Percentiles rank a stretch among this genome's conserved stretches.
Conservation (phyloP, 1,140 invertebrate genomes). For the Grapholita molesta region DNA sequence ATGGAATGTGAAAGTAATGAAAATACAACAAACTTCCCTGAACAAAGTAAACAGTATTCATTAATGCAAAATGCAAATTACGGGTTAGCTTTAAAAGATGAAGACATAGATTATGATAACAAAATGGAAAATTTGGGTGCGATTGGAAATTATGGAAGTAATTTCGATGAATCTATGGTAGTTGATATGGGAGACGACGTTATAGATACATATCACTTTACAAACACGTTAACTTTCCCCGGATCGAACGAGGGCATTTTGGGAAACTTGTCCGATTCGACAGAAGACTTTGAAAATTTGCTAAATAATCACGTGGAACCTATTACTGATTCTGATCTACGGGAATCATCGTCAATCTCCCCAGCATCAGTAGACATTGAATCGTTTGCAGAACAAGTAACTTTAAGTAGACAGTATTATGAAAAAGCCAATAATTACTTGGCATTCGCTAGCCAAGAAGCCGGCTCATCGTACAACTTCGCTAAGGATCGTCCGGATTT, state of each 20-base stretch:
- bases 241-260: conserved; percentile 84
- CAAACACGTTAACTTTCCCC: conserved; percentile 87
- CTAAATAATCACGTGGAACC: conserved; percentile 82
- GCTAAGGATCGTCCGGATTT: conserved; percentile 71
- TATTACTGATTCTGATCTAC: conserved; percentile 78
- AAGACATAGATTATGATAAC: conserved; percentile 85
- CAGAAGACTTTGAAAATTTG: conserved; percentile 86
- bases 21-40: conserved; percentile 71
- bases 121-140: conserved; percentile 83
- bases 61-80: conserved; percentile 90
- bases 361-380: conserved; percentile 85
- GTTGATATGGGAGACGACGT: conserved; percentile 87
- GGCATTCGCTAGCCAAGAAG: conserved; percentile 76
- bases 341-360: conserved; percentile 81
- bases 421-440: conserved; percentile 72
- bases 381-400: conserved; percentile 82
- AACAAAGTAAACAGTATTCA: conserved; percentile 86
- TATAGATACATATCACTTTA: conserved; percentile 89
- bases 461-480: conserved; percentile 64
- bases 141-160: conserved; percentile 82
- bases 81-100: conserved; percentile 87
- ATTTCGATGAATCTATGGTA: conserved; percentile 88
- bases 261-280: conserved; percentile 65
- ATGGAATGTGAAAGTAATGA: conserved; percentile 87
- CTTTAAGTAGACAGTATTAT: conserved; percentile 77